Evolutionary conservation across 2,113 vertebrate genomes (phyloP).

Genomic region (Tauraco erythrolophus): DNA sequence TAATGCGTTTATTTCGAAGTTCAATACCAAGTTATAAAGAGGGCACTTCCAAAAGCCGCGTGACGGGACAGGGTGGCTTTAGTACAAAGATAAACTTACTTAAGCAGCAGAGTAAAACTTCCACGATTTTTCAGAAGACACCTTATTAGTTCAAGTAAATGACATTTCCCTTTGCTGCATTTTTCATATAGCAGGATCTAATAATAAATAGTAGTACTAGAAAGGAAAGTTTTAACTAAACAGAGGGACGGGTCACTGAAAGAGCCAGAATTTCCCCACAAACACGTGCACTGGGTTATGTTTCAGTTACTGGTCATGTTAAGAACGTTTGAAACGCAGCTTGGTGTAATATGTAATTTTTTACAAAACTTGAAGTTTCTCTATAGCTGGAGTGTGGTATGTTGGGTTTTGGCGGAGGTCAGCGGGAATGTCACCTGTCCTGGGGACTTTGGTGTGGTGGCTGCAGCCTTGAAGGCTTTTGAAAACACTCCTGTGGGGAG

Average conservation of each 20-base stretch:
- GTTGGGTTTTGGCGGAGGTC: background rate
- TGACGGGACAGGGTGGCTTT: background rate
- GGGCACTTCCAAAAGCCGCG: background rate
- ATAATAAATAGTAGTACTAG: background rate
- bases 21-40: background rate
- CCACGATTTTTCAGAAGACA: rapidly evolving
- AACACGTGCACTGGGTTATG: background rate
- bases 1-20: background rate
- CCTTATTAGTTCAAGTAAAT: background rate
- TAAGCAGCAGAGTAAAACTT: background rate
- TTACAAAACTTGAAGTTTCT: background rate
- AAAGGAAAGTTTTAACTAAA: background rate
- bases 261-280: background rate
- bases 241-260: background rate
- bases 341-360: rapidly evolving
- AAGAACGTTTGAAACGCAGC: background rate
- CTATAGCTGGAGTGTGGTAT: rapidly evolving
- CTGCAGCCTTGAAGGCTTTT: background rate
- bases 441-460: background rate
- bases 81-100: background rate
- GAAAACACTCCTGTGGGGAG: background rate
- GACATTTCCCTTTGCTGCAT: background rate
- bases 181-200: background rate
- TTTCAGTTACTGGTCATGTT: background rate
- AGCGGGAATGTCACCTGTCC: background rate